Evolutionary conservation across 2,888 invertebrate genomes (phyloP).

Genomic region (Trissolcus brochymenae): DNA sequence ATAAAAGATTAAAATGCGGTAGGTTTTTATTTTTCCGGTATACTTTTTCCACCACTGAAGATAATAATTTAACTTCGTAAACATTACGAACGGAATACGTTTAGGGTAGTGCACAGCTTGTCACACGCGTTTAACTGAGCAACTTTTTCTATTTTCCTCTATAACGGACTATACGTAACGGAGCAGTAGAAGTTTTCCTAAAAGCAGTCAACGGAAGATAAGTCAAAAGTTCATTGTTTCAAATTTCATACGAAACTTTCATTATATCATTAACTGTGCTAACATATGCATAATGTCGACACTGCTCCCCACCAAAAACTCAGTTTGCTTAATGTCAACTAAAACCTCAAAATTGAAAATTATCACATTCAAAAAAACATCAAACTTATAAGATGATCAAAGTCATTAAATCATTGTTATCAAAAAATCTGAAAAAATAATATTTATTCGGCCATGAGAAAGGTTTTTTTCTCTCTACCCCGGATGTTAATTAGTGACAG

Average conservation of each 20-base stretch:
- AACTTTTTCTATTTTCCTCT: constrained; percentile 52
- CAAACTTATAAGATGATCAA: too few species aligned
- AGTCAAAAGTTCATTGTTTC: constrained; percentile 43
- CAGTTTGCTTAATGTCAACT: too few species aligned
- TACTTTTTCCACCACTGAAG: neutral
- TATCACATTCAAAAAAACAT: too few species aligned
- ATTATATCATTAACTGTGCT: constrained; percentile 4
- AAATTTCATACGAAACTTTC: constrained; percentile 9
- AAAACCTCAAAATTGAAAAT: too few species aligned
- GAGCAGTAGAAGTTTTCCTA: constrained; percentile 47
- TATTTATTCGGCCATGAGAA: too few species aligned
- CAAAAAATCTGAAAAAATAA: too few species aligned
- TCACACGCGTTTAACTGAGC: constrained; percentile 22
- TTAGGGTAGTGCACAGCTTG: constrained; percentile 32
- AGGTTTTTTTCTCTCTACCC: too few species aligned
- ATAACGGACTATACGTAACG: constrained; percentile 49
- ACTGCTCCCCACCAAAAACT: too few species aligned
- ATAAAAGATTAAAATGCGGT: neutral
- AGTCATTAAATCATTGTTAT: too few species aligned
- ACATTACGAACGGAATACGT: constrained; percentile 33
- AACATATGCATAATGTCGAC: constrained; percentile 9
- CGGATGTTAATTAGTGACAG: too few species aligned
- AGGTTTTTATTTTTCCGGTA: neutral
- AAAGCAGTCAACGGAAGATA: constrained; percentile 36
- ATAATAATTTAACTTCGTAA: constrained; percentile 2